Base-by-base conservation (phyloP, 2,888 invertebrate species). In the Rhorus exstirpatorius region DNA sequence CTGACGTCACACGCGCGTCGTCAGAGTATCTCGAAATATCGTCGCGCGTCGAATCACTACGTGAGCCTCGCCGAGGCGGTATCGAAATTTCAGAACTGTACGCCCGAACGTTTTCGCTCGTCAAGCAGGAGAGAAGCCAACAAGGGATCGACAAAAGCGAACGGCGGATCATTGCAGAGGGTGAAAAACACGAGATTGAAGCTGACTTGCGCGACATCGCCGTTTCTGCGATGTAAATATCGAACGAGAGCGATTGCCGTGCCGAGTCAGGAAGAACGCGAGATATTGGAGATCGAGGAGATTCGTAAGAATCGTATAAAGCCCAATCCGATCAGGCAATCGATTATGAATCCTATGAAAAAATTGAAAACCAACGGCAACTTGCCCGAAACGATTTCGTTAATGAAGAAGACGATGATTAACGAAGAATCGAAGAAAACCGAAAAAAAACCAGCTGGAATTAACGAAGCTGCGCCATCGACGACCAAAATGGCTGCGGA, bases 261-360 rank as follows among this genome's bases (percentile, higher is more conserved):
- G n/a, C 84, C 95, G 14, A 95, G 95, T 12, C 94, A 94, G 70
- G 94, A 95, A 83, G 95, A 96, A 85, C 93, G 93, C 63, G 96
- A 96, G 89, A 93, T 94, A 81, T 87, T 94, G 86, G 95, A 96
- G 89, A 82, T 95, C 0, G 95, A 96, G 89, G 95, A 96, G 90
- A 94, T 95, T 8, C 95, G 94, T 88, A 95, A 95, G 93, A 94
- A 94, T 88, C 95, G 95, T 91, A 95, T 96, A 31, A 96, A 95
- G 91, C 96, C 96, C 0, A 93, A 95, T 75, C 96, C 96, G 94
- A 65, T 68, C 1, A 80, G 70, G 19, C 60, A 21, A 14, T n/a
- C 58, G 12, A 26, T 55, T 3, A 38, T 14, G 58, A 65, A 65
- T 58, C 26, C 41, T 17, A 41, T 17, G 7, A 65, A 17, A 26